Conservation (phyloP, 2,888 invertebrate species). For the Xestia xanthographa region DNA sequence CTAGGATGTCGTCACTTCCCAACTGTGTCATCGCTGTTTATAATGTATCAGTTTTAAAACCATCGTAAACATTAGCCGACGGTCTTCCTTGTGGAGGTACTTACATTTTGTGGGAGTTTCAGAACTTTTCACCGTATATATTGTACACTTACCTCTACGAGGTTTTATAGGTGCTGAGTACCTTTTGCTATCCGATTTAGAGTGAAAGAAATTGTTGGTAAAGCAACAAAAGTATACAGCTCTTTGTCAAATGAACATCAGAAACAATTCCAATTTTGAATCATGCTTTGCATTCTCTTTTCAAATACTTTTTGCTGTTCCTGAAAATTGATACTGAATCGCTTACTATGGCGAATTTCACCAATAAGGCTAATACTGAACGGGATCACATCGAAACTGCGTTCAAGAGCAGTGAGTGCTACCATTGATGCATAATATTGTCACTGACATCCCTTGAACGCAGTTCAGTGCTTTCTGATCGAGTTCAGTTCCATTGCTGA, state of each 20-base stretch:
- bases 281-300: slow-evolving; percentile 1
- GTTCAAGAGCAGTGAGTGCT: not conserved
- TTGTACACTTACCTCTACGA: slow-evolving; percentile 36
- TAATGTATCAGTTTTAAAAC: slow-evolving; percentile 72
- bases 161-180: slow-evolving; percentile 27
- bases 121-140: slow-evolving; percentile 49
- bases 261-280: slow-evolving; percentile 12
- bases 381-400: not conserved
- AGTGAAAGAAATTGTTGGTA: not conserved
- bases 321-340: not conserved
- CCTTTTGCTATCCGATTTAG: slow-evolving; percentile 17
- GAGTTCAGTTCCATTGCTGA: not conserved
- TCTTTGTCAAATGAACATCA: not conserved
- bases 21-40: slow-evolving; percentile 67
- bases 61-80: slow-evolving; percentile 64
- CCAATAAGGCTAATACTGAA: not conserved
- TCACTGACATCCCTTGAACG: not conserved
- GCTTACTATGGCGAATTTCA: not conserved
- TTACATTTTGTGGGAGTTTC: slow-evolving; percentile 62
- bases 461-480: not conserved
- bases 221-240: not conserved
- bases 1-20: slow-evolving; percentile 63
- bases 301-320: not conserved
- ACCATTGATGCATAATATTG: not conserved
- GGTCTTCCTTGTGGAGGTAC: slow-evolving; percentile 60